These are phyloP conservation scores for Hydrozoanthus tunicans DNA, from an alignment of 64 coral and sea anemone genomes.

Conservation along the genomic window DNA sequence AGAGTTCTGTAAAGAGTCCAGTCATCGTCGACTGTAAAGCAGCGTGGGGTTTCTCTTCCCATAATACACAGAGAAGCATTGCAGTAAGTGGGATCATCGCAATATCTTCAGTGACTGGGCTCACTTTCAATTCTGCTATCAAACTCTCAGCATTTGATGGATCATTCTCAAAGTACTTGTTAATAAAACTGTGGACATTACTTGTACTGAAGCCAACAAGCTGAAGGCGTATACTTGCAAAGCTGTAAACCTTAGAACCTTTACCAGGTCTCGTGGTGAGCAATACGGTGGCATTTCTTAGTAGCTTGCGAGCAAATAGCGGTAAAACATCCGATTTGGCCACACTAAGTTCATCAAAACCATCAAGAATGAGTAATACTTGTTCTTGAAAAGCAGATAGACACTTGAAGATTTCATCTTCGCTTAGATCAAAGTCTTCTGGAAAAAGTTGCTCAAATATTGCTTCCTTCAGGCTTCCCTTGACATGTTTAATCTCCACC, in stretches of 20 bases:
- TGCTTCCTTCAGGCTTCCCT: constrained; percentile 68
- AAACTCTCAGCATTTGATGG: constrained; percentile 64
- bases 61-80: constrained; percentile 83
- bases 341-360: constrained; percentile 83
- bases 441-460: constrained; percentile 84
- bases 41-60: constrained; percentile 87
- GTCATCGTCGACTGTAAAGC: constrained; percentile 74
- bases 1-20: constrained; percentile 72
- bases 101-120: constrained; percentile 79
- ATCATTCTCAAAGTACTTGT: constrained; percentile 84
- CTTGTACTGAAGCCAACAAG: constrained; percentile 66
- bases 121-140: constrained; percentile 68
- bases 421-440: constrained; percentile 61
- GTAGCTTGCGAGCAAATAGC: constrained; percentile 68
- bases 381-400: constrained; percentile 68
- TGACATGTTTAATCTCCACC: constrained; percentile 79
- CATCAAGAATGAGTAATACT: constrained; percentile 82
- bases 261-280: constrained; percentile 75
- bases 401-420: constrained; percentile 61
- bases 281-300: constrained; percentile 72
- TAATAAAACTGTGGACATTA: constrained; percentile 69
- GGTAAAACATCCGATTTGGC: constrained; percentile 57
- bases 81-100: constrained; percentile 83
- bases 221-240: constrained; percentile 66
- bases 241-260: constrained; percentile 66